phyloP scores from a whole-genome alignment of 2,888 invertebrate genomes.

The Oasisia sp. region DNA sequence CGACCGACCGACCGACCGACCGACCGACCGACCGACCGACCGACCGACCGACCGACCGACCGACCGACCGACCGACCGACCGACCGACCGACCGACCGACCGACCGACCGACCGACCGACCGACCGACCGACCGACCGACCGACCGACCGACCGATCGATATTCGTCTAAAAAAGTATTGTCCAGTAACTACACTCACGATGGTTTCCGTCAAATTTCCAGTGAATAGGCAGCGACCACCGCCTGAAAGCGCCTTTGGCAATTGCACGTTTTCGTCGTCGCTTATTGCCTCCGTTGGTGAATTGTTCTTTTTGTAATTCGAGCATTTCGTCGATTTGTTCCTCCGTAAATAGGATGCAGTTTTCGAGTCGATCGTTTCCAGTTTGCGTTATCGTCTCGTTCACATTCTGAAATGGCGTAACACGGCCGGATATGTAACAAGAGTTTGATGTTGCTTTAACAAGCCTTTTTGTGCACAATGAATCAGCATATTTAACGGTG shows the following conservation, averaged over 20 bases:
- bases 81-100: too few species aligned
- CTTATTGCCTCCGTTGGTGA: not conserved
- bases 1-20: too few species aligned
- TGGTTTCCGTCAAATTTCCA: constrained; percentile 26
- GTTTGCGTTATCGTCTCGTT: not conserved
- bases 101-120: too few species aligned
- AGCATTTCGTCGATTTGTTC: constrained; percentile 24
- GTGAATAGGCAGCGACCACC: constrained; percentile 19
- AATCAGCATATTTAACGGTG: too few species aligned
- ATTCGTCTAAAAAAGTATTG: too few species aligned
- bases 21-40: too few species aligned
- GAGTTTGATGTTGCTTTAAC: too few species aligned
- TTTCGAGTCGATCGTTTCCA: not conserved
- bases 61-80: too few species aligned
- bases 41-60: too few species aligned
- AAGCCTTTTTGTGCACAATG: too few species aligned
- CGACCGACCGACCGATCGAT: too few species aligned
- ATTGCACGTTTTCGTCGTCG: not conserved
- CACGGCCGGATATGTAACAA: not conserved
- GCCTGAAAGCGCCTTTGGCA: not conserved
- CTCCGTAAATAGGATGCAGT: constrained; percentile 23
- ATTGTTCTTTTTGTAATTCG: not conserved
- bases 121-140: too few species aligned
- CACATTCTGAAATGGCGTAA: not conserved
- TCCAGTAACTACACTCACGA: not conserved